Base-by-base conservation (phyloP, 1,140 invertebrate genomes). In the Platyscapa corneri region DNA sequence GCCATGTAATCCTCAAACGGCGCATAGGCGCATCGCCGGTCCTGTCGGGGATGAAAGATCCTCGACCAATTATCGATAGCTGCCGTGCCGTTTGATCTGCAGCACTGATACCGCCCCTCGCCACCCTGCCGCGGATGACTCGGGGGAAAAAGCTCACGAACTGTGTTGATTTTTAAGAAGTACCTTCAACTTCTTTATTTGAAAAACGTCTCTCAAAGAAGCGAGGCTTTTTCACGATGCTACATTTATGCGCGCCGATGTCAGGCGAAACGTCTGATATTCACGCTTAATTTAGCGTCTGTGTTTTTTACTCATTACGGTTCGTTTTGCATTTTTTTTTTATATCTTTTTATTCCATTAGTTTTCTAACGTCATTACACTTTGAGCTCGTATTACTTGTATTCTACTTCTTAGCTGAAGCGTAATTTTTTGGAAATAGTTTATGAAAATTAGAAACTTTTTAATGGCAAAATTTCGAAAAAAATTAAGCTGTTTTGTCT, bases 21-120 rank as follows among this genome's bases (percentile, higher is more conserved):
- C 81, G 86, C 39, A 70, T 78, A 34, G 67, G 16, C 85, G 83
- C 72, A 75, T 72, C 82, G 83, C 70, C 16, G 72, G 5, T 49
- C 23, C 20, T 27, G 12, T 8, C 10, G 5, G 87, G 86, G 88
- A 74, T 82, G 88, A 89, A 90, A 91, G 91, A 92, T 92, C 90
- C 87, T 92, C 88, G 87, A 89, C 91, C 92, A 93, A 93, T 93
- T 93, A 93, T 93, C 92, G 90, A 92, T 90, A 90, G 67, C 67
- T 42, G 79, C 85, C 86, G 88, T 81, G 87, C 39, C 91, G 91
- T 93, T 93, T 93, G 92, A 93, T 92, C 91, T 92, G 85, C 60
- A 27, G 32, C 87, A 87, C 85, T 86, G 86, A 32, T 82, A 70
- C 56, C 56, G 2, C 56, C 2, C 56, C 56, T 6, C 56, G 5